These are phyloP conservation scores for Oedothorax gibbosus DNA, from an alignment of 1,140 invertebrate species.

Conservation along the genomic window DNA sequence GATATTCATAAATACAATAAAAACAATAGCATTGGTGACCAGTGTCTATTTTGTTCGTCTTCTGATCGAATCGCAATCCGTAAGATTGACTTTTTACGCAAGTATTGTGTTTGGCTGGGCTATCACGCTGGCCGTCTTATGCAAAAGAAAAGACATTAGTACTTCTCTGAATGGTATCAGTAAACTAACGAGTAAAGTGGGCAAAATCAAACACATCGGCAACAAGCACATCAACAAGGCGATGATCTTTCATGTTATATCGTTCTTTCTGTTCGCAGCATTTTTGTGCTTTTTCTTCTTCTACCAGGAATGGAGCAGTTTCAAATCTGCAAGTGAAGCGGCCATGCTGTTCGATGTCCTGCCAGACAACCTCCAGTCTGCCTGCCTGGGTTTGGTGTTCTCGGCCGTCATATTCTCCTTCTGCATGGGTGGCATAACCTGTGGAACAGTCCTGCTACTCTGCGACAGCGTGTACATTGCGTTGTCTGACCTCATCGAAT, in stretches of 20 bases:
- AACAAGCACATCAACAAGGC: neutral
- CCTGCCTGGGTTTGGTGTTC: neutral
- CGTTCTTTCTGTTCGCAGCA: neutral
- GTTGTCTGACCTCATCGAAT: neutral
- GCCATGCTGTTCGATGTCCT: neutral
- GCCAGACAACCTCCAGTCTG: neutral
- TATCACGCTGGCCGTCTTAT: neutral
- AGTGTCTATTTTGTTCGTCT: neutral
- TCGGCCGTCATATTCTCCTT: conserved; percentile 6
- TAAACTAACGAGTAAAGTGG: neutral
- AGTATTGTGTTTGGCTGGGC: conserved; percentile 6
- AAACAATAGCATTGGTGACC: neutral
- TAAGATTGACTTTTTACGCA: neutral
- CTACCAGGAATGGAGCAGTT: neutral
- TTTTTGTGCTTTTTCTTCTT: conserved; percentile 14
- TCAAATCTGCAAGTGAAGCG: neutral
- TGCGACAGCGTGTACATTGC: neutral
- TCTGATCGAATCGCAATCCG: neutral
- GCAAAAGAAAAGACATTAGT: conserved; percentile 1
- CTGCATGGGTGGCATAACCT: neutral
- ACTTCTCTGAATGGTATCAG: neutral
- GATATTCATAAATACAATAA: neutral
- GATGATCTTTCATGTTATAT: neutral
- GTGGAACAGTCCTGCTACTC: neutral
- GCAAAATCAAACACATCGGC: neutral